These are phyloP conservation scores for Aporophyla lueneburgensis DNA, from an alignment of 2,888 invertebrate species.

Conservation along the genomic window DNA sequence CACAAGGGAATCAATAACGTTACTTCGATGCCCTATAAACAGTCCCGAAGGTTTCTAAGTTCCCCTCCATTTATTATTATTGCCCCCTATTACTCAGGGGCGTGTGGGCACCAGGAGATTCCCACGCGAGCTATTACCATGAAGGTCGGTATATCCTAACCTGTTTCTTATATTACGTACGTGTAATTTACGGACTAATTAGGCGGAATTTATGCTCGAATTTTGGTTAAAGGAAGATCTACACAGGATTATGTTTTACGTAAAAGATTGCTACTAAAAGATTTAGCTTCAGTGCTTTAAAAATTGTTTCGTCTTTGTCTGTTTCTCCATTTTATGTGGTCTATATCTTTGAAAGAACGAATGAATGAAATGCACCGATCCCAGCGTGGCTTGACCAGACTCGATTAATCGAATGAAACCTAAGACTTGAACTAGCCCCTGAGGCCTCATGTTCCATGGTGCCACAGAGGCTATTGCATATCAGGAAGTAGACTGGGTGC, in stretches of 20 bases:
- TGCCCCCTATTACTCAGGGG: constrained; percentile 72
- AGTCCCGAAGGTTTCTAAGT: constrained; percentile 64
- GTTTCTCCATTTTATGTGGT: too few relatives aligned
- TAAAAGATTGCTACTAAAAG: not conserved
- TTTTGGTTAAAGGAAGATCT: not conserved
- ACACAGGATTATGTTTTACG: not conserved
- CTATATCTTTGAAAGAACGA: too few relatives aligned
- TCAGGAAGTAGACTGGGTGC: too few relatives aligned
- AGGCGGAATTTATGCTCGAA: constrained; percentile 29
- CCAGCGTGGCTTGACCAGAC: too few relatives aligned
- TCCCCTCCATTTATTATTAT: constrained; percentile 75
- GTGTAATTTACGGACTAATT: constrained; percentile 53
- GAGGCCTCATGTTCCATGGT: too few relatives aligned
- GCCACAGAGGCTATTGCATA: too few relatives aligned
- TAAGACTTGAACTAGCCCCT: too few relatives aligned
- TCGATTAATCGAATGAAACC: too few relatives aligned
- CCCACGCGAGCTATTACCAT: constrained; percentile 74
- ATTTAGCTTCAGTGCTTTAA: not conserved
- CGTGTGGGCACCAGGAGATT: constrained; percentile 67
- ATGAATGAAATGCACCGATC: too few relatives aligned
- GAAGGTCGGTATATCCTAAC: constrained; percentile 70
- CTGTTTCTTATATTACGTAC: constrained; percentile 64
- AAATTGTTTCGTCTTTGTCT: not conserved
- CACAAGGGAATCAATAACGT: constrained; percentile 67
- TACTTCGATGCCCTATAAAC: constrained; percentile 70